A percentile compares a stretch with the other conserved stretches of the same genome.
Conservation (phyloP, 2,888 invertebrate genomes). For the Nemotelus nigrinus region DNA sequence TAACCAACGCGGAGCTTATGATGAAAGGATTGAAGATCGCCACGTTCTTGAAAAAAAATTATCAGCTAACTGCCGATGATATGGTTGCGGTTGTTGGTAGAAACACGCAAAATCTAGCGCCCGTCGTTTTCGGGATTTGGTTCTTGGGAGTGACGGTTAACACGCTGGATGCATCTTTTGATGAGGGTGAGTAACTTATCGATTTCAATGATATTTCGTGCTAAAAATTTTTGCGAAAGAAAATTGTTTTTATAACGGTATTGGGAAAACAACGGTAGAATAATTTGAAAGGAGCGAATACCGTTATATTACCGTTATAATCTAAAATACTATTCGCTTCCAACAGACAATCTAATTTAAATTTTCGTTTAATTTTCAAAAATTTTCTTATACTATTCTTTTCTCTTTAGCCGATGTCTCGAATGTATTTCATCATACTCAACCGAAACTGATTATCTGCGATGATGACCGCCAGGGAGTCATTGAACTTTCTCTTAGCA, state of each 20-base stretch:
- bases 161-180: conserved; percentile 58
- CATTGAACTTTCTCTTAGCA: conserved; percentile 54
- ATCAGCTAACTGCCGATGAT: conserved; percentile 54
- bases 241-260: not conserved
- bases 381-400: too few species aligned
- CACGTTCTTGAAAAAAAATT: not conserved
- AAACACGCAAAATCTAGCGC: conserved; percentile 59
- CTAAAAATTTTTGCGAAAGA: not conserved
- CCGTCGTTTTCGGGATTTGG: conserved; percentile 59
- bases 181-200: conserved; percentile 54
- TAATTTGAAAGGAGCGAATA: not conserved
- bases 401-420: conserved; percentile 39
- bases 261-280: too few species aligned
- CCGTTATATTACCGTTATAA: not conserved
- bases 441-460: conserved; percentile 51
- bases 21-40: not conserved
- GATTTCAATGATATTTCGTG: conserved; percentile 11
- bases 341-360: too few species aligned
- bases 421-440: conserved; percentile 47
- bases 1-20: not conserved
- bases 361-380: too few species aligned
- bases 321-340: too few species aligned
- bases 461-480: conserved; percentile 41
- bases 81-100: conserved; percentile 59
- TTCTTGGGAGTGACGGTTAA: conserved; percentile 60